Percentiles rank a stretch among this genome's conserved stretches.
Conservation (phyloP, 1,140 invertebrate genomes). For the Telenomus remus region DNA sequence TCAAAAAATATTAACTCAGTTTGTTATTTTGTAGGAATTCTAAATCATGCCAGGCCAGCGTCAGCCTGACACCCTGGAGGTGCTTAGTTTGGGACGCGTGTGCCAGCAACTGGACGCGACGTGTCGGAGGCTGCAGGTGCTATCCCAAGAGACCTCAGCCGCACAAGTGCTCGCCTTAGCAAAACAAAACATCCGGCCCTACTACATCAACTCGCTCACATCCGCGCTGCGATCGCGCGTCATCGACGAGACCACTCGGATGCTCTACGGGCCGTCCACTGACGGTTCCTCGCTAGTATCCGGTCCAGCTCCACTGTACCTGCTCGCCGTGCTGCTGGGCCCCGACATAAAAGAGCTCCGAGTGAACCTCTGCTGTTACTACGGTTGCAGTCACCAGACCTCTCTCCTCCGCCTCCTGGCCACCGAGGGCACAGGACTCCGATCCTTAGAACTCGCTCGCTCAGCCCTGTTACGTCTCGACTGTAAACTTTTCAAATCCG, state of each 20-base stretch:
- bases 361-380: slow-evolving; percentile 75
- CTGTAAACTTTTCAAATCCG: slow-evolving; percentile 69
- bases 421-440: slow-evolving; percentile 70
- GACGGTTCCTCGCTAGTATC: slow-evolving; percentile 68
- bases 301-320: slow-evolving; percentile 71
- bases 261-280: slow-evolving; percentile 66
- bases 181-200: slow-evolving; percentile 71
- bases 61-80: slow-evolving; percentile 72
- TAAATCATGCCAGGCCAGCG: slow-evolving; percentile 72
- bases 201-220: slow-evolving; percentile 71
- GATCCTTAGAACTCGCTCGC: slow-evolving; percentile 70
- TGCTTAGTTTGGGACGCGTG: slow-evolving; percentile 71
- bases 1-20: background rate
- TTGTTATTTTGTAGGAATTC: slow-evolving; percentile 56
- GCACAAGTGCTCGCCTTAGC: slow-evolving; percentile 68
- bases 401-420: slow-evolving; percentile 71
- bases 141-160: slow-evolving; percentile 72
- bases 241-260: slow-evolving; percentile 70
- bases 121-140: slow-evolving; percentile 71
- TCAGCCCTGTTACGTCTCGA: slow-evolving; percentile 72
- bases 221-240: slow-evolving; percentile 68
- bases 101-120: slow-evolving; percentile 71
- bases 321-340: slow-evolving; percentile 71
- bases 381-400: slow-evolving; percentile 76
- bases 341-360: slow-evolving; percentile 72